phyloP scores from a whole-genome alignment of 2,888 invertebrate genomes.

The Cabera pusaria region DNA sequence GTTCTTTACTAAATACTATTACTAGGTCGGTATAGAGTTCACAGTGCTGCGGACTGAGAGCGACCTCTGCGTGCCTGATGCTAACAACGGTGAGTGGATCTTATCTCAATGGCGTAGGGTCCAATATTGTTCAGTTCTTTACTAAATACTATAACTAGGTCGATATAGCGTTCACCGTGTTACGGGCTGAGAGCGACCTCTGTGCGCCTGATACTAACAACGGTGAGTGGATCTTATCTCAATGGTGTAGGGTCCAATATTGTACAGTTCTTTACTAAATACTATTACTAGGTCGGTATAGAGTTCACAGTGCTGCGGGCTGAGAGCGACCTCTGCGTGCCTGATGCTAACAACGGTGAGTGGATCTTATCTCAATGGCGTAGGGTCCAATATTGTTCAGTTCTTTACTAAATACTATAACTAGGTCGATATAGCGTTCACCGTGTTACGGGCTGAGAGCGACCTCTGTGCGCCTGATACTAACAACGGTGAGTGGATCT shows the following conservation, averaged over 20 bases:
- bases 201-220: slow-evolving; percentile 38
- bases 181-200: slow-evolving; percentile 58
- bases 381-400: too few species aligned
- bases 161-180: slow-evolving; percentile 93
- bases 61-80: slow-evolving; percentile 44
- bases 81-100: slow-evolving; percentile 42
- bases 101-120: not conserved
- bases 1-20: too few species aligned
- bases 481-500: too few species aligned
- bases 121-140: too few species aligned
- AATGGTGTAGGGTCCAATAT: too few species aligned
- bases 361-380: not conserved
- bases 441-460: too few species aligned
- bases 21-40: slow-evolving; percentile 94
- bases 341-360: slow-evolving; percentile 47
- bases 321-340: slow-evolving; percentile 45
- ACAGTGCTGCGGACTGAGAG: slow-evolving; percentile 83
- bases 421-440: too few species aligned
- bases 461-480: too few species aligned
- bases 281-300: too few species aligned
- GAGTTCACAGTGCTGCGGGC: slow-evolving; percentile 89
- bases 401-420: too few species aligned
- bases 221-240: slow-evolving; percentile 35
- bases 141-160: too few species aligned
- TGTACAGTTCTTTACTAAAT: too few species aligned